These are phyloP conservation scores for Hylaea fasciaria DNA, from an alignment of 2,888 invertebrate genomes.

Conservation along the genomic window DNA sequence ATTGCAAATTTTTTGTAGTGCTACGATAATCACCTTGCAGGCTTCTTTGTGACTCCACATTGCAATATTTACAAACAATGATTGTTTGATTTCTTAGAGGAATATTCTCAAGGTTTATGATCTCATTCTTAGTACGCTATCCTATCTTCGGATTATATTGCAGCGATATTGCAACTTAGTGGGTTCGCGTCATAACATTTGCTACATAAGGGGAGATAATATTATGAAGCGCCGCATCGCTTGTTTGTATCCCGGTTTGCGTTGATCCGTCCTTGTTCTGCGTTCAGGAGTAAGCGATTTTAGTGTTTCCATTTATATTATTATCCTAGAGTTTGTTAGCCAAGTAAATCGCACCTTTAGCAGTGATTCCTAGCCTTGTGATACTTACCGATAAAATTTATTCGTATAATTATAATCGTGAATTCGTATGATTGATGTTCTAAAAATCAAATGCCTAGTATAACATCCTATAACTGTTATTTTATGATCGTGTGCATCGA, in stretches of 20 bases:
- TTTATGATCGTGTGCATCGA: slow-evolving; percentile 14
- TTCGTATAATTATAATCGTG: too few species aligned
- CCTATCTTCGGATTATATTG: slow-evolving; percentile 37
- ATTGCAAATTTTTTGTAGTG: slow-evolving; percentile 3
- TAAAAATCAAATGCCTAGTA: too few species aligned
- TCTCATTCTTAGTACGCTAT: slow-evolving; percentile 26
- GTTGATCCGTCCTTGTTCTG: slow-evolving; percentile 22
- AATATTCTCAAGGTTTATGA: slow-evolving; percentile 24
- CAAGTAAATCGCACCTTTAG: too few species aligned
- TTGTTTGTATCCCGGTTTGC: slow-evolving; percentile 29
- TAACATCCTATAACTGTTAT: background rate
- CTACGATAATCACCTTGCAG: background rate
- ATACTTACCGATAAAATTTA: too few species aligned
- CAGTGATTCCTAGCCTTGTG: too few species aligned
- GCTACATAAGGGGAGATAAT: slow-evolving; percentile 50
- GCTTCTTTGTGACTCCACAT: slow-evolving; percentile 3
- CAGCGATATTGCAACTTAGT: slow-evolving; percentile 40
- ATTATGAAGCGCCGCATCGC: slow-evolving; percentile 33
- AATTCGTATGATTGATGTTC: too few species aligned
- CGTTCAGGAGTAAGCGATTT: background rate
- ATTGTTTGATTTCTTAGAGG: slow-evolving; percentile 17
- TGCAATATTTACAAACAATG: slow-evolving; percentile 24
- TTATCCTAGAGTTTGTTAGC: too few species aligned
- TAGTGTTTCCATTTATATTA: too few species aligned
- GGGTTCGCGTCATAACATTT: slow-evolving; percentile 53